phyloP scores from a whole-genome alignment of 2,113 vertebrate genomes.

The Vicugna pacos region DNA sequence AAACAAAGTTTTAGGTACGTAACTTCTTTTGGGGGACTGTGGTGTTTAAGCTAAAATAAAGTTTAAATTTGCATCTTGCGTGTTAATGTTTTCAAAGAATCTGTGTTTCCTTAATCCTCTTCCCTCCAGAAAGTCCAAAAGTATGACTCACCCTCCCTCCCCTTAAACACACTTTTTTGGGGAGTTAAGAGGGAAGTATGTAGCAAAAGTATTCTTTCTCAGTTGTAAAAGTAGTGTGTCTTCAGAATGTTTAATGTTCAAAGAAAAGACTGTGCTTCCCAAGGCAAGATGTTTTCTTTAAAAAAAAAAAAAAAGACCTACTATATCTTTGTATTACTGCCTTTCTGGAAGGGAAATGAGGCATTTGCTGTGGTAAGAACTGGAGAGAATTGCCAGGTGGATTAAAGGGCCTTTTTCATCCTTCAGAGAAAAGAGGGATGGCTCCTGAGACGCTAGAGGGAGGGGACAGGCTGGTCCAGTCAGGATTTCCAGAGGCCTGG shows the following conservation, averaged over 20 bases:
- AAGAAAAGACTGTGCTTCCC: constrained; percentile 29
- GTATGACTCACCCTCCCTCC: neutral
- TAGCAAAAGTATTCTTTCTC: constrained; percentile 28
- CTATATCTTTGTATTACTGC: neutral
- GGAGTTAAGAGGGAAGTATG: neutral
- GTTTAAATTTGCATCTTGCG: constrained; percentile 9
- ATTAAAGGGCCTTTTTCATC: neutral
- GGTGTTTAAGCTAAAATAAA: constrained; percentile 16
- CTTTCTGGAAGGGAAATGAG: neutral
- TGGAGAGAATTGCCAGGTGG: neutral
- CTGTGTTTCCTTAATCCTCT: neutral
- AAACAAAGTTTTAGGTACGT: neutral
- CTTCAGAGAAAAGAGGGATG: neutral
- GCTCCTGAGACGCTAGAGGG: neutral
- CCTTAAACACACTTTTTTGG: neutral
- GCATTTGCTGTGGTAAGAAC: neutral
- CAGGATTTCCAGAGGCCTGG: neutral
- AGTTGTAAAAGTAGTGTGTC: neutral
- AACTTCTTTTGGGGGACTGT: neutral
- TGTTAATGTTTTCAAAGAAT: neutral
- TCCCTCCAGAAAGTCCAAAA: neutral
- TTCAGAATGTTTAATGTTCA: constrained; percentile 15
- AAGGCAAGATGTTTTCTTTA: neutral
- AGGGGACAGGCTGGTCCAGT: neutral
- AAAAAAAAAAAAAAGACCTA: no score